These are phyloP conservation scores for Sylvia borin DNA, from an alignment of 2,797 vertebrate species.

Conservation along the genomic window DNA sequence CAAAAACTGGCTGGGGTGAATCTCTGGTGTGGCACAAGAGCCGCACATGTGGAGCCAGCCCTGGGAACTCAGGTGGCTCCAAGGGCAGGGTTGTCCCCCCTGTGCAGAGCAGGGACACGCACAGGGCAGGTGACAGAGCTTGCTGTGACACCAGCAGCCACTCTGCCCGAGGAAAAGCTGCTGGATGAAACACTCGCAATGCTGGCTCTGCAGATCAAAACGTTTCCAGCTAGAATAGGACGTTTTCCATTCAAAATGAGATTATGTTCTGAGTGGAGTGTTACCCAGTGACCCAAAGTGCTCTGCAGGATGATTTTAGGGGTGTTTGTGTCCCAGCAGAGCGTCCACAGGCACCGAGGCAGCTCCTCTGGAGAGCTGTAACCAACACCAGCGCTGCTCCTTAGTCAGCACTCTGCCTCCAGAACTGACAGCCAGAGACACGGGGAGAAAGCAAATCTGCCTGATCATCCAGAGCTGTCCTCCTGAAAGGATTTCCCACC, in stretches of 20 bases:
- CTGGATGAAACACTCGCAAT: not conserved
- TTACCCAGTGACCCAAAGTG: not conserved
- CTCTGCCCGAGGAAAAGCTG: not conserved
- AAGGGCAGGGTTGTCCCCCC: not conserved
- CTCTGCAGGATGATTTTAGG: not conserved
- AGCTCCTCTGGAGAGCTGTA: not conserved
- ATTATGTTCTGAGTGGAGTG: not conserved
- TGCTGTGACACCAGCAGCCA: not conserved
- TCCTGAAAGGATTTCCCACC: not conserved
- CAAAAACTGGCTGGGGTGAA: no score
- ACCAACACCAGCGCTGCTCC: not conserved
- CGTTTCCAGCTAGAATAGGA: not conserved
- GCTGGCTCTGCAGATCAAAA: not conserved
- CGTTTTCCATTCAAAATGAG: not conserved
- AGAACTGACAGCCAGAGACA: not conserved
- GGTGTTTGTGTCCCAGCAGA: not conserved
- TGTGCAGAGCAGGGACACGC: not conserved
- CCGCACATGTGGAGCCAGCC: not conserved
- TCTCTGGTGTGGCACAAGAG: not conserved
- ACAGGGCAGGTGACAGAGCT: not conserved
- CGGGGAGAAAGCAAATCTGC: not conserved
- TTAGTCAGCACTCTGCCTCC: slow-evolving; percentile 32
- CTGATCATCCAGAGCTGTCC: not conserved
- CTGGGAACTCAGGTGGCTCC: not conserved
- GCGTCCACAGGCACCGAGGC: not conserved